Evolutionary conservation across 1,140 invertebrate genomes (phyloP).

Genomic region (Drosophila miranda): DNA sequence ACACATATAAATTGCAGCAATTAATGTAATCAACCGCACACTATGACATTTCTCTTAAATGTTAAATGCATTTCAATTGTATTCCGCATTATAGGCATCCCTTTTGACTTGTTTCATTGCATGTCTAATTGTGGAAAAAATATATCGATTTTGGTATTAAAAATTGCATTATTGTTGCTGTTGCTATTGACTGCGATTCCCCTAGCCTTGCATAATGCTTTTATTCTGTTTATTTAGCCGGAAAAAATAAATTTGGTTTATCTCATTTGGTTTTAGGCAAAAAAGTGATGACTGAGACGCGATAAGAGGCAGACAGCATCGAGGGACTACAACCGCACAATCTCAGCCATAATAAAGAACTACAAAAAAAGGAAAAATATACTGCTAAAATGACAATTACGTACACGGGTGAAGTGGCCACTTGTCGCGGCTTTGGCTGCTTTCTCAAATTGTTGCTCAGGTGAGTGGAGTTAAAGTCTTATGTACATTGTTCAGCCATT

Average conservation of each 20-base stretch:
- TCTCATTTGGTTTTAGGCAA: constrained; percentile 28
- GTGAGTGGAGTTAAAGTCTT: constrained; percentile 83
- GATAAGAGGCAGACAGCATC: constrained; percentile 17
- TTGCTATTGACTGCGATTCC: constrained; percentile 16
- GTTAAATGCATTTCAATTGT: constrained; percentile 61
- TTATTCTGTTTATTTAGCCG: not conserved
- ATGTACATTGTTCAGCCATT: constrained; percentile 24
- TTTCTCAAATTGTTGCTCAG: constrained; percentile 91
- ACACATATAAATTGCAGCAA: constrained; percentile 60
- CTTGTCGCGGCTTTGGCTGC: constrained; percentile 92
- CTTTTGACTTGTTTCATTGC: constrained; percentile 19
- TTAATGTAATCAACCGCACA: constrained; percentile 57
- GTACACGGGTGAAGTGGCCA: constrained; percentile 94
- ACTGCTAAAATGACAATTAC: constrained; percentile 90
- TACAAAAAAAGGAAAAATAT: constrained; percentile 19
- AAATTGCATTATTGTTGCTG: constrained; percentile 38
- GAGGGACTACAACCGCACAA: constrained; percentile 11
- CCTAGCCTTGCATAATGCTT: constrained; percentile 23
- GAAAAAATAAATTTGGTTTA: constrained; percentile 9
- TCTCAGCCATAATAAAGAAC: constrained; percentile 31
- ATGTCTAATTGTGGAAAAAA: constrained; percentile 54
- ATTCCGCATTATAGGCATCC: constrained; percentile 27
- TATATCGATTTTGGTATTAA: constrained; percentile 69
- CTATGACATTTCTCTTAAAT: constrained; percentile 51
- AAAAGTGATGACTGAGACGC: constrained; percentile 14